phyloP scores from a whole-genome alignment of 2,113 vertebrate genomes.

The Tapirus terrestris region DNA sequence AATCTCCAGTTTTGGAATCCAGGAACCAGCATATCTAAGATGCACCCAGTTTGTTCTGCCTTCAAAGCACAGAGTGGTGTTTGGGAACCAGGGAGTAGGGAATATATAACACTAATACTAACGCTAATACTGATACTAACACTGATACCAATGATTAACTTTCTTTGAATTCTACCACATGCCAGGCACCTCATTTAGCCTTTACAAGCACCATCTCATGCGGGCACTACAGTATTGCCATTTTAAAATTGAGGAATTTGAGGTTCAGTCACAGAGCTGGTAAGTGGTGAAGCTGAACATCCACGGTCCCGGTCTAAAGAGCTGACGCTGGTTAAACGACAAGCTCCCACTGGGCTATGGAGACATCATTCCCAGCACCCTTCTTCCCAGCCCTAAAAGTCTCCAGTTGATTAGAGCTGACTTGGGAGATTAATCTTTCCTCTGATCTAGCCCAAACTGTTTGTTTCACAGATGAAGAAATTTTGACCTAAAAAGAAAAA shows the following conservation, averaged over 20 bases:
- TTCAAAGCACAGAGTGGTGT: background rate
- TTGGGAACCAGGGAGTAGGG: background rate
- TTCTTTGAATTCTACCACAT: background rate
- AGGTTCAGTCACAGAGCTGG: background rate
- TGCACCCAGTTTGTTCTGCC: background rate
- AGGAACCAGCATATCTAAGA: background rate
- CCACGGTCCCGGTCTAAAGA: background rate
- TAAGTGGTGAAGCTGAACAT: background rate
- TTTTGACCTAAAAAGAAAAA: background rate
- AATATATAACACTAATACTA: background rate
- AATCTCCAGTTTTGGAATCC: background rate
- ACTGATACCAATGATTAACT: background rate
- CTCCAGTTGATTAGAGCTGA: background rate
- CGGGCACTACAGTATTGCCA: background rate
- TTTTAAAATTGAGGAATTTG: background rate
- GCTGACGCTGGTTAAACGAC: background rate
- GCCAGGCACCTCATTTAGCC: background rate
- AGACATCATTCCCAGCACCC: background rate
- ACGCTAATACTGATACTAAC: background rate
- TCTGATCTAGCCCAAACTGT: background rate
- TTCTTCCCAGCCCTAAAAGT: background rate
- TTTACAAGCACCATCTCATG: rapidly evolving
- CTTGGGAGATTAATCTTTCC: background rate
- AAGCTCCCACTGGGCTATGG: background rate
- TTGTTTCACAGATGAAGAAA: background rate